Evolutionary conservation across 64 coral and sea anemone genomes (phyloP), one percentile per base, ranked within the genome.

Genomic region (Montipora sp.): DNA sequence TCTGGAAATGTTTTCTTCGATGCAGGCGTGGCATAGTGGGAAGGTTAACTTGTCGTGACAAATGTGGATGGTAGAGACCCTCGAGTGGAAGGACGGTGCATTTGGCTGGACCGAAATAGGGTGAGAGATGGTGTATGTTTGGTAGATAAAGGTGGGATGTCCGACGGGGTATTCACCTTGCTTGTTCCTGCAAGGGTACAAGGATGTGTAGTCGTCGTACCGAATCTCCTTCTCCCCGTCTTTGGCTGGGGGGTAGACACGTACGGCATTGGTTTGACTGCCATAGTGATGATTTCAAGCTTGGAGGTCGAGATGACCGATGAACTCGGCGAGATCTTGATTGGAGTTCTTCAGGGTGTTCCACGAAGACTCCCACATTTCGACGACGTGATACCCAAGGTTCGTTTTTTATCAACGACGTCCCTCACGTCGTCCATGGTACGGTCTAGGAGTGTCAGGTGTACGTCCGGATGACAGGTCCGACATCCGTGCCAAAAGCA

Each of bases 401-500:
- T 5, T 55, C n/a, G 4, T n/a, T 8, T 73, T 23, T 5, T 6
- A 4, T 73, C 5, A 23, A 5, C 23, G n/a, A 8, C 22, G 15
- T 8, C n/a, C n/a, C 5, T 0, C 20, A 23, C 18, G 9, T 21
- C 22, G 0, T 23, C 71, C n/a, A 10, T 24, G n/a, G 3, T 8
- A n/a, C 23, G 9, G 2, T 0, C n/a, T 23, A 69, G 16, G 14
- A 67, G 47, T 19, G 16, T 22, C 46, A 48, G 36, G 87, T 77
- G 70, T 43, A 8, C 77, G 55, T 69, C 70, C 7, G 72, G 46
- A 76, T 90, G 79, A 58, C 88, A 90, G 47, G 10, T 79, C 19
- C 11, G 16, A 23, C 88, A 90, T 5, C 88, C 88, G 16, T 90
- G 88, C 49, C 58, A 90, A 24, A 90, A 90, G 59, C 88, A 90